phyloP scores from a whole-genome alignment of 2,797 vertebrate species.

The Rallus crepitans region DNA sequence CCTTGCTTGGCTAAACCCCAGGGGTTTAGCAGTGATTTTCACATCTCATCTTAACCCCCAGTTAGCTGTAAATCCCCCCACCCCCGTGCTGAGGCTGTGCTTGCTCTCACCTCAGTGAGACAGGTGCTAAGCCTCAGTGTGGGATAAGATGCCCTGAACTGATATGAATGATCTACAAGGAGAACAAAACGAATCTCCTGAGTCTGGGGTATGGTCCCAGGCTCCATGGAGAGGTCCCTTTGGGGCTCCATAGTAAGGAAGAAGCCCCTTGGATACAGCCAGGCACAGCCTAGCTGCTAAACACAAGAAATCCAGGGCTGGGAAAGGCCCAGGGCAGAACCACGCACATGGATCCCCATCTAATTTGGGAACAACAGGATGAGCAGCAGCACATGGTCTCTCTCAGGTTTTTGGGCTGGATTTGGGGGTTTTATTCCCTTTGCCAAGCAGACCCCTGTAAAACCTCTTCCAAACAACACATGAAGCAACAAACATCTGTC shows the following conservation, averaged over 20 bases:
- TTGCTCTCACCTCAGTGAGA: background rate
- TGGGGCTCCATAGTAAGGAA: rapidly evolving
- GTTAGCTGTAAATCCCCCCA: constrained; percentile 75
- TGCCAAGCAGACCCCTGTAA: background rate
- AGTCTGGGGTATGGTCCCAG: background rate
- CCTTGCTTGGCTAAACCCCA: background rate
- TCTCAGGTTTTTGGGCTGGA: no score
- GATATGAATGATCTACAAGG: rapidly evolving
- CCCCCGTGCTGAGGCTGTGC: background rate
- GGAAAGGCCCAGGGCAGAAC: background rate
- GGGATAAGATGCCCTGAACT: constrained; percentile 12
- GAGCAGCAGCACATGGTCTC: rapidly evolving
- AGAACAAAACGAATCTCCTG: background rate
- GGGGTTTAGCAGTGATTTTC: background rate
- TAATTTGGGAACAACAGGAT: rapidly evolving
- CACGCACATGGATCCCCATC: rapidly evolving
- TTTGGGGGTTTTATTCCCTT: no score
- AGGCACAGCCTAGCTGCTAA: background rate
- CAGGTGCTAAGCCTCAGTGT: background rate
- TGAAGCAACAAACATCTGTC: rapidly evolving
- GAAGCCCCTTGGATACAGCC: background rate
- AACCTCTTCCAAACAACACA: rapidly evolving
- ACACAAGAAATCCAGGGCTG: background rate
- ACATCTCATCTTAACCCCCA: constrained; percentile 43
- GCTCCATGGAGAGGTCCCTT: background rate